These are phyloP conservation scores for Liopterus haemorrhoidalis DNA, from an alignment of 2,888 invertebrate genomes.

Conservation along the genomic window DNA sequence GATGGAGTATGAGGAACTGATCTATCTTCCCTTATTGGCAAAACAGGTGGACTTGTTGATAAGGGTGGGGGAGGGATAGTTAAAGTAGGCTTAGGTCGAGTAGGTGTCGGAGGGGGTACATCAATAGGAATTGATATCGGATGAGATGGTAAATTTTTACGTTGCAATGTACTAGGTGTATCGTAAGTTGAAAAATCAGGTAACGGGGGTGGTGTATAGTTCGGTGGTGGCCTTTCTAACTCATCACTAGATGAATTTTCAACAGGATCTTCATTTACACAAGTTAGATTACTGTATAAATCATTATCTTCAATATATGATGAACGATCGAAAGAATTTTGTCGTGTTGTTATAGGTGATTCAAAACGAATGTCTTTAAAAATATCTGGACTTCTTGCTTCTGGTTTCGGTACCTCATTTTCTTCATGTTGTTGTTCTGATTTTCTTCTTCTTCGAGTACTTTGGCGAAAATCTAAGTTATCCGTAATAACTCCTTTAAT, in stretches of 20 bases:
- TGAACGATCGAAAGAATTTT: constrained; percentile 22
- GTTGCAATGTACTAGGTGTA: constrained; percentile 49
- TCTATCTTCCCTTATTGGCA: constrained; percentile 35
- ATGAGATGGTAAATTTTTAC: too few species aligned
- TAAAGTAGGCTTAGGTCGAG: too few species aligned
- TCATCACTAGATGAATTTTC: constrained; percentile 27
- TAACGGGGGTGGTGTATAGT: constrained; percentile 55
- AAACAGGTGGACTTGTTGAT: constrained; percentile 12
- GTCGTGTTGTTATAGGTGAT: constrained; percentile 50
- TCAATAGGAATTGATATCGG: too few species aligned
- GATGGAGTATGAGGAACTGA: constrained; percentile 16
- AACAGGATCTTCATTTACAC: constrained; percentile 41
- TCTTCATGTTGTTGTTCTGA: constrained; percentile 49
- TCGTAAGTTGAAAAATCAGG: constrained; percentile 54
- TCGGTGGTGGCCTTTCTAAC: constrained; percentile 48
- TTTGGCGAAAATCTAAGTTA: too few species aligned
- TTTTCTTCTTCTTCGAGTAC: constrained; percentile 57
- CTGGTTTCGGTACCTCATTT: constrained; percentile 20
- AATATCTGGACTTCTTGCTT: constrained; percentile 40
- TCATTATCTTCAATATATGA: constrained; percentile 41
- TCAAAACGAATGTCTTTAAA: constrained; percentile 62
- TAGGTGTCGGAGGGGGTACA: constrained; percentile 34
- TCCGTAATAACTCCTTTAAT: constrained; percentile 52
- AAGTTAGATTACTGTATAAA: constrained; percentile 43
- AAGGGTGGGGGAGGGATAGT: constrained; percentile 33